phyloP scores from a whole-genome alignment of 2,888 invertebrate genomes.

The Pyrrhosoma nymphula region DNA sequence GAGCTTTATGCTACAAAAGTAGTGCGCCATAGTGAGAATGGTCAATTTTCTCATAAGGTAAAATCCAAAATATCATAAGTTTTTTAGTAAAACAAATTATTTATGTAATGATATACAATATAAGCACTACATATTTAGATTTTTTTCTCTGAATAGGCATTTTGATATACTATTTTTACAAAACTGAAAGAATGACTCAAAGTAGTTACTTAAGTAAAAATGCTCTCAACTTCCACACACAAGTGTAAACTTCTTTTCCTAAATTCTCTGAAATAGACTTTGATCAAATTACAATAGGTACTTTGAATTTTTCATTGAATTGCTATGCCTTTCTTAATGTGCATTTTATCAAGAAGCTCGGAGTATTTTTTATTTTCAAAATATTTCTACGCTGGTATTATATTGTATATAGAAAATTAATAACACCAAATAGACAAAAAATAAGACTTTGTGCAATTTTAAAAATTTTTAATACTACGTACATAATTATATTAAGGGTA shows the following conservation, averaged over 20 bases:
- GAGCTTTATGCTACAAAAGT: constrained; percentile 52
- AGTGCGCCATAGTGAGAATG: constrained; percentile 56
- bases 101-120: constrained; percentile 47
- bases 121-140: constrained; percentile 40
- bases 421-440: constrained; percentile 40
- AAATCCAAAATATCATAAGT: constrained; percentile 32
- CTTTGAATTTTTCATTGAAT: constrained; percentile 36
- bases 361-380: constrained; percentile 24
- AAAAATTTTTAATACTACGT: constrained; percentile 34
- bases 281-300: constrained; percentile 11
- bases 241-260: constrained; percentile 4
- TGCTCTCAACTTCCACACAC: background rate
- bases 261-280: background rate
- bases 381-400: constrained; percentile 35
- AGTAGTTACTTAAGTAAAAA: background rate
- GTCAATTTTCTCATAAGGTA: constrained; percentile 44
- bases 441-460: constrained; percentile 32
- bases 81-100: constrained; percentile 36
- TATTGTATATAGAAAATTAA: background rate
- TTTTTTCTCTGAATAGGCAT: constrained; percentile 45
- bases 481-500: constrained; percentile 13
- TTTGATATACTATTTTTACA: constrained; percentile 54
- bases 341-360: background rate
- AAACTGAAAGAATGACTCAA: constrained; percentile 44
- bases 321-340: constrained; percentile 19